Evolutionary conservation across 2,113 vertebrate species (phyloP).

Genomic region (Caloenas nicobarica): DNA sequence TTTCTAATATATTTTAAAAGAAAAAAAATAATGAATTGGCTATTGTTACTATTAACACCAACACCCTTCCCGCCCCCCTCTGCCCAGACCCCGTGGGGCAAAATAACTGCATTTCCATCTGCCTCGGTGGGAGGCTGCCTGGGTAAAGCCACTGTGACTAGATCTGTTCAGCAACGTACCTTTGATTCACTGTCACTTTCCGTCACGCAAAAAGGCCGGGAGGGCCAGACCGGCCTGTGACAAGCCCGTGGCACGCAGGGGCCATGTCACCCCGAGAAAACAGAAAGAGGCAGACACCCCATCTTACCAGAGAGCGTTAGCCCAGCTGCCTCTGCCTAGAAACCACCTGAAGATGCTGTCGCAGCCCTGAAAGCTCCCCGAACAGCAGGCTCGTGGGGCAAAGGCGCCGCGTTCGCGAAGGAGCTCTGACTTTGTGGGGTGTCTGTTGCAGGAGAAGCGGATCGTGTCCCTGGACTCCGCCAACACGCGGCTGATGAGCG

Average conservation of each 20-base stretch:
- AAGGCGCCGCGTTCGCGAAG: accelerated
- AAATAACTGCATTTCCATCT: background rate
- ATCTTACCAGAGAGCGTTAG: constrained; percentile 34
- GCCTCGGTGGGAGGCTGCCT: background rate
- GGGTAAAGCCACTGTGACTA: background rate
- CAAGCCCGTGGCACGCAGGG: background rate
- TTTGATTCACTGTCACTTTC: background rate
- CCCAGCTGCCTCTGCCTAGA: constrained; percentile 22
- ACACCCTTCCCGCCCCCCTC: background rate
- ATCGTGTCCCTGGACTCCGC: constrained; percentile 92
- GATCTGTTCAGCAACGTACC: background rate
- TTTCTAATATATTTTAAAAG: constrained; percentile 27
- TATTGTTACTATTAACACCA: background rate
- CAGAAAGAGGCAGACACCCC: constrained; percentile 76
- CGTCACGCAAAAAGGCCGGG: background rate
- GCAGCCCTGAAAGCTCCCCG: background rate
- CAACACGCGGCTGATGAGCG: constrained; percentile 92
- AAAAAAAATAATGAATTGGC: background rate
- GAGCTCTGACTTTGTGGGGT: background rate
- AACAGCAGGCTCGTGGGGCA: background rate
- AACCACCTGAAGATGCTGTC: background rate
- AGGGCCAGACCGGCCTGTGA: background rate
- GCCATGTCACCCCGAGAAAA: background rate
- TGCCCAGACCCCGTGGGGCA: background rate
- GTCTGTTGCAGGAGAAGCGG: constrained; percentile 88